These are phyloP conservation scores for Onthophagus sagittarius DNA, from an alignment of 2,888 invertebrate species.

Conservation along the genomic window DNA sequence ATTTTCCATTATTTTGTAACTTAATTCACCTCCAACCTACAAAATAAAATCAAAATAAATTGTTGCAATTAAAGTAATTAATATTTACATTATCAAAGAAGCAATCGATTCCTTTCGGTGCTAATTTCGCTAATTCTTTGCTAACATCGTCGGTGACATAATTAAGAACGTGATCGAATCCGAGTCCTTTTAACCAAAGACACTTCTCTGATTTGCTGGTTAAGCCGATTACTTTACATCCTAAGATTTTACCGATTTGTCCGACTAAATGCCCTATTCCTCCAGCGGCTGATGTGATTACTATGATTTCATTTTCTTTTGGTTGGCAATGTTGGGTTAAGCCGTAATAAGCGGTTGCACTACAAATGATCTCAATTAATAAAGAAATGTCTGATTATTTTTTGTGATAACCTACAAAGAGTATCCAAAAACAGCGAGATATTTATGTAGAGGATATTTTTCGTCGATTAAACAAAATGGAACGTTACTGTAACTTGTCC, in stretches of 20 bases:
- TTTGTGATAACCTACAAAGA: neutral
- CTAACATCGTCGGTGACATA: constrained; percentile 62
- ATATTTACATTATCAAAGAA: constrained; percentile 70
- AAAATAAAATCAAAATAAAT: too few relatives aligned
- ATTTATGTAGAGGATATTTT: neutral
- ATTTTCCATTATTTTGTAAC: constrained; percentile 55
- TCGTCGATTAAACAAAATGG: neutral
- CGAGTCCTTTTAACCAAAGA: constrained; percentile 62
- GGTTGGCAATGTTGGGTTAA: constrained; percentile 67
- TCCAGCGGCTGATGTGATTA: constrained; percentile 71
- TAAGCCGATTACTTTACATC: constrained; percentile 68
- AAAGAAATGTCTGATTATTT: too few relatives aligned
- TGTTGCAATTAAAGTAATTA: neutral
- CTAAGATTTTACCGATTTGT: constrained; percentile 72
- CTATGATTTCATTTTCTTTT: constrained; percentile 67
- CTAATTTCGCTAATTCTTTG: constrained; percentile 52
- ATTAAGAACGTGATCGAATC: constrained; percentile 67
- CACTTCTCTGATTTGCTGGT: constrained; percentile 69
- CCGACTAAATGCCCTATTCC: constrained; percentile 76
- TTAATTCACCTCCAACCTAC: constrained; percentile 64
- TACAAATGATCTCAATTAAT: neutral
- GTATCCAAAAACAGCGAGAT: neutral
- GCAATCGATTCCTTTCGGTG: constrained; percentile 68
- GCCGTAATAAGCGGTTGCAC: constrained; percentile 67
- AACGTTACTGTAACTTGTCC: constrained; percentile 46